Conservation (phyloP, 2,797 vertebrate species). For the Garrulus glandarius region DNA sequence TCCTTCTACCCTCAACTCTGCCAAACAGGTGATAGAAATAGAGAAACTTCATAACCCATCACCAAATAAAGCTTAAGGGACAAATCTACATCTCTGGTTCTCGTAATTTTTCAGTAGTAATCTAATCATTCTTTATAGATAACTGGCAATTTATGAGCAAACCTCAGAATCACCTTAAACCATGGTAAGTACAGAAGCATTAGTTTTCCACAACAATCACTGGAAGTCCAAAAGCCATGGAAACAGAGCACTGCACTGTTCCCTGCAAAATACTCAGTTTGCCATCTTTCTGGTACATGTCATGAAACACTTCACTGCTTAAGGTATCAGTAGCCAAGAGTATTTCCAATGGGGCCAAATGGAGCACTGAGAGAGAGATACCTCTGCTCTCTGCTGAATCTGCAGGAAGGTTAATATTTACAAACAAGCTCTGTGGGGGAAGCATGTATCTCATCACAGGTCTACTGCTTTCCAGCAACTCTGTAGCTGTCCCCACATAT, state of each 20-base stretch:
- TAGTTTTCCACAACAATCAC: not conserved
- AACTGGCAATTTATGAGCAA: not conserved
- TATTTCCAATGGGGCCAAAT: not conserved
- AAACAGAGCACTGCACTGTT: not conserved
- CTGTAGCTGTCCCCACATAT: not conserved
- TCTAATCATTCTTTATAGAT: not conserved
- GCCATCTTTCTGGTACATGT: not conserved
- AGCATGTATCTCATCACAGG: not conserved
- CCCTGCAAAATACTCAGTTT: not conserved
- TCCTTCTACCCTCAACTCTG: not conserved
- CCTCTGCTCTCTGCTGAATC: not conserved
- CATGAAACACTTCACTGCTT: not conserved
- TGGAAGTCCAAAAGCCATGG: not conserved
- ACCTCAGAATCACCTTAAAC: not conserved
- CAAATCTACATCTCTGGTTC: not conserved
- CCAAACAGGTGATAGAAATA: not conserved
- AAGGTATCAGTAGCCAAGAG: not conserved
- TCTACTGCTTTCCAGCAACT: not conserved
- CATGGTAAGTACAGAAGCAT: accelerated
- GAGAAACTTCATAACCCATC: not conserved
- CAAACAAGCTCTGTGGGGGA: not conserved
- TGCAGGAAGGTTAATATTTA: not conserved
- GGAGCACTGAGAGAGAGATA: not conserved
- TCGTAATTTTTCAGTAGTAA: not conserved
- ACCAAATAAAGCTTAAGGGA: not conserved